These are phyloP conservation scores for Laticauda laticaudata DNA, from an alignment of 2,113 vertebrate species.

Conservation along the genomic window DNA sequence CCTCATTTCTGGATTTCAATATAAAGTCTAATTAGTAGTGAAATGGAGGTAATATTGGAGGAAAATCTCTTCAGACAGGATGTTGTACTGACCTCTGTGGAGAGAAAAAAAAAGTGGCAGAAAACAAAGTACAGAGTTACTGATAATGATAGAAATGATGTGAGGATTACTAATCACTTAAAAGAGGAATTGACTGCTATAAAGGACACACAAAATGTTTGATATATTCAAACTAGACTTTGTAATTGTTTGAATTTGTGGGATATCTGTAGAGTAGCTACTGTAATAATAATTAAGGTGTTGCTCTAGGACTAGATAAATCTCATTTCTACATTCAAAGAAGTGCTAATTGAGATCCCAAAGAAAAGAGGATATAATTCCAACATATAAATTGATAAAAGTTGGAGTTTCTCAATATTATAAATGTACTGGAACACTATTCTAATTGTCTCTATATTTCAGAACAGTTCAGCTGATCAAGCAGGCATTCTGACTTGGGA, in stretches of 20 bases:
- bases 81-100: neutral
- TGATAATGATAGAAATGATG: neutral
- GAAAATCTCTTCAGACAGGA: neutral
- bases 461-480: neutral
- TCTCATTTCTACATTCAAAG: neutral
- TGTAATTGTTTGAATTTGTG: neutral
- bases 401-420: neutral
- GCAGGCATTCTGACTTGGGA: neutral
- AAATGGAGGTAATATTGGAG: neutral
- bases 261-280: neutral
- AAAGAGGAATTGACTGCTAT: neutral
- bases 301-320: neutral
- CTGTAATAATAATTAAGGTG: neutral
- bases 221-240: neutral
- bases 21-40: neutral
- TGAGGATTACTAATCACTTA: neutral
- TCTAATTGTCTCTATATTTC: neutral
- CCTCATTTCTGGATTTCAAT: neutral
- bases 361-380: neutral
- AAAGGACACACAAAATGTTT: neutral
- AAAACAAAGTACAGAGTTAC: neutral
- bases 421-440: neutral
- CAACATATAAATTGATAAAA: neutral
- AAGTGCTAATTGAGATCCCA: neutral
- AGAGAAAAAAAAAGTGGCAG: neutral